Percentiles rank a stretch among this genome's conserved stretches.
These are phyloP conservation scores for Gorilla gorilla DNA, from an alignment of 2,113 vertebrate species.

Conservation along the genomic window DNA sequence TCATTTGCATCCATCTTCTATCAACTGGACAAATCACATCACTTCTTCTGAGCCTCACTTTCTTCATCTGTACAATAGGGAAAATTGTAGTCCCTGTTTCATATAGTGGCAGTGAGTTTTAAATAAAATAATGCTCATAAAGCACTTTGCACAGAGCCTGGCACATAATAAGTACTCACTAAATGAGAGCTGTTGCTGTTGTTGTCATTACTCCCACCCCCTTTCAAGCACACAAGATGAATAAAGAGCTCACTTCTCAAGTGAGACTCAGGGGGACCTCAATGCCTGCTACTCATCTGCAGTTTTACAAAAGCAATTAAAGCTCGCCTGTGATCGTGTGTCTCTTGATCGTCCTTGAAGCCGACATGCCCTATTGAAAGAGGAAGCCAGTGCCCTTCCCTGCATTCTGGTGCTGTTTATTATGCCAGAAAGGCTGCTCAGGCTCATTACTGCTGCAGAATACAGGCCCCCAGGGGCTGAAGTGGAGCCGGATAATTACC, in stretches of 20 bases:
- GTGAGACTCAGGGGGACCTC: rapidly evolving
- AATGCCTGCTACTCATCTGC: not conserved
- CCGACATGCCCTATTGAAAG: constrained; percentile 64
- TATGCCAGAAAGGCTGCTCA: constrained; percentile 79
- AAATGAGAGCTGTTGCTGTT: not conserved
- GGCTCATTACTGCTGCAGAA: constrained; percentile 83
- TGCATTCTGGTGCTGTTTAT: constrained; percentile 74
- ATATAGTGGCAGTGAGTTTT: not conserved
- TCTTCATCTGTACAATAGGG: not conserved
- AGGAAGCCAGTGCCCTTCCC: constrained; percentile 65
- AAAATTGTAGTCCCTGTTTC: not conserved
- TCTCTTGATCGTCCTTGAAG: constrained; percentile 79
- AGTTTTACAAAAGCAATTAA: constrained; percentile 48
- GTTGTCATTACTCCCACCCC: not conserved
- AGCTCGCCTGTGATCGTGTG: not conserved
- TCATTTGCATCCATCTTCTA: not conserved
- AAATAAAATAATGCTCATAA: not conserved
- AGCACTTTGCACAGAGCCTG: not conserved
- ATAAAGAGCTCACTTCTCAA: not conserved
- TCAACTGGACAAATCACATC: not conserved
- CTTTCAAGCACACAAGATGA: not conserved
- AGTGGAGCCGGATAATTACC: constrained; percentile 82
- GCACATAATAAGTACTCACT: not conserved
- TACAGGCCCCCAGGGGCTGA: constrained; percentile 82
- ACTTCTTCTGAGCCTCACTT: not conserved